Conservation (phyloP, 2,888 invertebrate species). For the Anarsia innoxiella region DNA sequence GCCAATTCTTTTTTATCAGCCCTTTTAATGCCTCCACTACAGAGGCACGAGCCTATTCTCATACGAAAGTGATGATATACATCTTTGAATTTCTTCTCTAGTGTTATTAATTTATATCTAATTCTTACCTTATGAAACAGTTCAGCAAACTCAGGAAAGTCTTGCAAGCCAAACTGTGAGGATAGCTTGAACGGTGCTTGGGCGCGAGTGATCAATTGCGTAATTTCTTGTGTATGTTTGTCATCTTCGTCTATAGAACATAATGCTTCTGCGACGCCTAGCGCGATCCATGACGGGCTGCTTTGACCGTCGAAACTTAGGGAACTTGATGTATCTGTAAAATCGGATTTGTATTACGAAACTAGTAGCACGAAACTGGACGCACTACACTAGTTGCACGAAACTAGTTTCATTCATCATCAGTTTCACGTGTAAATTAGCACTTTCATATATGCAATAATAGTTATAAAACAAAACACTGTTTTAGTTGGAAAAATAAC, state of each 20-base stretch:
- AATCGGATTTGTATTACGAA: too few species aligned
- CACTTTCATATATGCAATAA: too few species aligned
- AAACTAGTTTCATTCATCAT: too few species aligned
- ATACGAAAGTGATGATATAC: too few species aligned
- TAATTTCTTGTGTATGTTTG: slow-evolving; percentile 84
- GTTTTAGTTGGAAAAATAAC: too few species aligned
- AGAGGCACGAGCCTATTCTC: not conserved
- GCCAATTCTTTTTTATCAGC: not conserved
- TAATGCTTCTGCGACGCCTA: slow-evolving; percentile 84
- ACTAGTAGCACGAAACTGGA: too few species aligned
- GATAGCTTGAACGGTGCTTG: slow-evolving; percentile 52
- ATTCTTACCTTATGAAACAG: slow-evolving; percentile 53
- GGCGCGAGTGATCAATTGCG: slow-evolving; percentile 75
- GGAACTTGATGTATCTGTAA: slow-evolving; percentile 50
- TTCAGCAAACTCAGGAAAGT: slow-evolving; percentile 65
- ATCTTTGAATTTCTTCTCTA: too few species aligned
- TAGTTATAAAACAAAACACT: too few species aligned
- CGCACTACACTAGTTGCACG: too few species aligned
- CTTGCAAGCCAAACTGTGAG: slow-evolving; percentile 51
- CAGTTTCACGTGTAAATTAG: too few species aligned
- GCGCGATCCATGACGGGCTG: slow-evolving; percentile 73
- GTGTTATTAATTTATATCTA: too few species aligned
- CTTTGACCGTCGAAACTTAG: slow-evolving; percentile 61
- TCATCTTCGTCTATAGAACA: slow-evolving; percentile 87
- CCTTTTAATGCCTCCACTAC: not conserved